These are phyloP conservation scores for Heliconius himera DNA, from an alignment of 1,140 invertebrate species.

Conservation along the genomic window DNA sequence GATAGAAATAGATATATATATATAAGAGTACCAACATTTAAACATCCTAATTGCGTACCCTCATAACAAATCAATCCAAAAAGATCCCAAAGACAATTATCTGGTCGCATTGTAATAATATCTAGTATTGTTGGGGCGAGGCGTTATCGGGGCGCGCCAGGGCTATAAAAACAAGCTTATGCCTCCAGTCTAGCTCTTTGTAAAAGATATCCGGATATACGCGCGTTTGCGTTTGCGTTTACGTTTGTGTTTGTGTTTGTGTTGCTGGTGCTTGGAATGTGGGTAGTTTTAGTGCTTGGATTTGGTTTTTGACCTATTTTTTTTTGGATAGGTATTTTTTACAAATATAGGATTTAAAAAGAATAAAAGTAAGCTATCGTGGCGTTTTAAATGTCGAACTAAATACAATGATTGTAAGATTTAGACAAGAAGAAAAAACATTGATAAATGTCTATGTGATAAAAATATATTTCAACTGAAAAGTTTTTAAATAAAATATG, in stretches of 20 bases:
- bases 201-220: constrained; percentile 43
- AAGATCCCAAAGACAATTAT: constrained; percentile 66
- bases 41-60: constrained; percentile 35
- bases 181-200: constrained; percentile 62
- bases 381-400: too few relatives aligned
- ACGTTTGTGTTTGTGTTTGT: not conserved
- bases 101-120: constrained; percentile 71
- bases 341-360: not conserved
- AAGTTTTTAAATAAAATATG: too few relatives aligned
- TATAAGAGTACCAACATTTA: not conserved
- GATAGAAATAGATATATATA: too few relatives aligned
- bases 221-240: constrained; percentile 21
- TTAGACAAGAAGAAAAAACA: too few relatives aligned
- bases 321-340: not conserved
- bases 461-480: too few relatives aligned
- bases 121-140: constrained; percentile 68
- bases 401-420: too few relatives aligned
- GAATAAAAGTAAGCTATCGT: not conserved
- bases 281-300: not conserved
- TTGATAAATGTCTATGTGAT: too few relatives aligned
- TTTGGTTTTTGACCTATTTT: not conserved
- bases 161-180: constrained; percentile 82
- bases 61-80: constrained; percentile 68
- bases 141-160: constrained; percentile 75
- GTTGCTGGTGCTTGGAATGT: not conserved